Evolutionary conservation across 2,797 vertebrate species (phyloP).

Genomic region (Darevskia nairensis): DNA sequence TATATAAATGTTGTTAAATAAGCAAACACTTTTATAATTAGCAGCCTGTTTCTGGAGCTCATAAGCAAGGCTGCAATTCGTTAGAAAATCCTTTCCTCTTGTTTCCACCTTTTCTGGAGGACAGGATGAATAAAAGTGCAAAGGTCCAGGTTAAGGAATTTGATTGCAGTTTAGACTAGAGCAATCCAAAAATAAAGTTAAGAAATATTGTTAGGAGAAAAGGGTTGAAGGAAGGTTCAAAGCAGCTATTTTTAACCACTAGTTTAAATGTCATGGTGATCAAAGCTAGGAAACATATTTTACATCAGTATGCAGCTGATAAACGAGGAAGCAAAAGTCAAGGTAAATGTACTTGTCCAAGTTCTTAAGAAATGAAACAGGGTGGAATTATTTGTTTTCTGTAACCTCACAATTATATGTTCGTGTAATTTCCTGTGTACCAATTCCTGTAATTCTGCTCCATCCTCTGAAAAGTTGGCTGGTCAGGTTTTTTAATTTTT

Average conservation of each 20-base stretch:
- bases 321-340: neutral
- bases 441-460: neutral
- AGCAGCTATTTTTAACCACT: neutral
- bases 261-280: neutral
- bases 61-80: neutral
- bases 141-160: neutral
- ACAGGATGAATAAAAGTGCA: neutral
- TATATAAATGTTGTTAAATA: too few species aligned
- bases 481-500: neutral
- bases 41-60: neutral
- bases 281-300: neutral
- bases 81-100: neutral
- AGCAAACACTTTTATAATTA: neutral
- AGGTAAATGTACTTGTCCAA: neutral
- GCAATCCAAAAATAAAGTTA: conserved; percentile 6
- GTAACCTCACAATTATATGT: neutral
- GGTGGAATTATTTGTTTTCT: neutral
- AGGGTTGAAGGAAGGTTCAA: neutral
- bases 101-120: neutral
- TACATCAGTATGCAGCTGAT: neutral
- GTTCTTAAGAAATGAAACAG: neutral
- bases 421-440: neutral
- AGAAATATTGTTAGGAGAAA: neutral
- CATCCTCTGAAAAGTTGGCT: neutral
- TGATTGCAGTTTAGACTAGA: neutral